These are phyloP conservation scores for Cygnus atratus DNA, from an alignment of 2,113 vertebrate species.

Conservation along the genomic window DNA sequence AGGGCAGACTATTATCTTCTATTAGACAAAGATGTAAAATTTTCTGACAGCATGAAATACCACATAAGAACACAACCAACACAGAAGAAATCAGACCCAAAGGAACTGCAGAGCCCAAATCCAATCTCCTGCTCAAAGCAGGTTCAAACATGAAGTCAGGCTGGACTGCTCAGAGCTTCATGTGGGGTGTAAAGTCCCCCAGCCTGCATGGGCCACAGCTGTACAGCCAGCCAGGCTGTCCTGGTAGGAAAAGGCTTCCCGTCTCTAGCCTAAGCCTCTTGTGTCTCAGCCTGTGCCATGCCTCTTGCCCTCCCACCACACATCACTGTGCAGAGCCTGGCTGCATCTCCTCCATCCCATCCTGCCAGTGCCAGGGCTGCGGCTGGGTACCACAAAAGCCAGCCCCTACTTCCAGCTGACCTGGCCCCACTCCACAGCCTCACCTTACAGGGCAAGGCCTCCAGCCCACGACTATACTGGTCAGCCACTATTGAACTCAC, in stretches of 20 bases:
- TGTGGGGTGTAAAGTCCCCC: not conserved
- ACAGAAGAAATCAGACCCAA: not conserved
- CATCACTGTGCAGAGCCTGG: not conserved
- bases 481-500: not conserved
- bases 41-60: not conserved
- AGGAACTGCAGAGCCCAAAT: not conserved
- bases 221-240: not conserved
- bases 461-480: fast-evolving
- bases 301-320: fast-evolving
- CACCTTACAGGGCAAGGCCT: not conserved
- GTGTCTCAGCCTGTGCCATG: not conserved
- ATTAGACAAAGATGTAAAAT: not conserved
- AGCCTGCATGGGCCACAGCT: not conserved
- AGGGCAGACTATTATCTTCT: not conserved
- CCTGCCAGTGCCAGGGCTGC: fast-evolving
- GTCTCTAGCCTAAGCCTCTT: not conserved
- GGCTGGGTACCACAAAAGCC: not conserved
- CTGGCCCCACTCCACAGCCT: fast-evolving
- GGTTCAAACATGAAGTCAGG: not conserved
- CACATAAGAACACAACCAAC: not conserved
- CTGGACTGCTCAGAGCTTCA: not conserved
- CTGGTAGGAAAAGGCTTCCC: not conserved
- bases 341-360: not conserved
- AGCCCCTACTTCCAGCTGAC: not conserved
- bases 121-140: not conserved